Percentiles rank a stretch among this genome's conserved stretches.
Evolutionary conservation across 2,888 invertebrate species (phyloP).

Genomic region (Sarcophaga rosellei): DNA sequence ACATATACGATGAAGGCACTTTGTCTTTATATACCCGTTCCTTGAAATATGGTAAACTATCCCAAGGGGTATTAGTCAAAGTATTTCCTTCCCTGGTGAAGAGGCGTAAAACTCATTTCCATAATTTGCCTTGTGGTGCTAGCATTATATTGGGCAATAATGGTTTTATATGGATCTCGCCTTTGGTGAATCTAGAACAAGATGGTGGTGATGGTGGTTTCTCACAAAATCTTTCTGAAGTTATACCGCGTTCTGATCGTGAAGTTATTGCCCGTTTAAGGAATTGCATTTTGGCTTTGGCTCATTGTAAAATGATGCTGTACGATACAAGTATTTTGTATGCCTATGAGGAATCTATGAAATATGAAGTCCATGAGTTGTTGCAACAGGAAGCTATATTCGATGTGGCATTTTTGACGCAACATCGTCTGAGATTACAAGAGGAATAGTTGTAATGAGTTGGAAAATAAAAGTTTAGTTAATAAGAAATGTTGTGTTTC

Average conservation of each 20-base stretch:
- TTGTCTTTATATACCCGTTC: constrained; percentile 97
- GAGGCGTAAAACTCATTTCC: constrained; percentile 97
- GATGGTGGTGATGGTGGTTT: constrained; percentile 88
- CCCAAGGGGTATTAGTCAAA: constrained; percentile 93
- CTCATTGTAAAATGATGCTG: constrained; percentile 93
- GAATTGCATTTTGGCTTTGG: constrained; percentile 94
- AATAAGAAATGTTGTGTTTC: constrained; percentile 21
- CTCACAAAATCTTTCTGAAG: constrained; percentile 87
- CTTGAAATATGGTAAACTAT: constrained; percentile 97
- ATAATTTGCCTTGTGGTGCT: constrained; percentile 94
- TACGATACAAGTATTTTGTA: constrained; percentile 95
- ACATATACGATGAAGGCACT: constrained; percentile 94
- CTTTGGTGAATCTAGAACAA: constrained; percentile 84
- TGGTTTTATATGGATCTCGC: constrained; percentile 97
- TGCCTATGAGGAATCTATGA: constrained; percentile 94
- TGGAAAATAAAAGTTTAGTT: constrained; percentile 28
- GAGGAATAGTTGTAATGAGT: constrained; percentile 62
- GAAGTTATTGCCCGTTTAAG: constrained; percentile 93
- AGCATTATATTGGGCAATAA: constrained; percentile 97
- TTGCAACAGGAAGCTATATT: constrained; percentile 92
- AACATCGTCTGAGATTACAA: constrained; percentile 85
- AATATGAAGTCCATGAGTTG: constrained; percentile 90
- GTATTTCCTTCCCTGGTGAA: constrained; percentile 96
- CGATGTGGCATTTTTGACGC: constrained; percentile 90
- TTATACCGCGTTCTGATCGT: constrained; percentile 87